Percentiles rank a stretch among this genome's conserved stretches.
These are phyloP conservation scores for Globodera rostochiensis DNA, from an alignment of 1,140 invertebrate genomes.

Conservation along the genomic window DNA sequence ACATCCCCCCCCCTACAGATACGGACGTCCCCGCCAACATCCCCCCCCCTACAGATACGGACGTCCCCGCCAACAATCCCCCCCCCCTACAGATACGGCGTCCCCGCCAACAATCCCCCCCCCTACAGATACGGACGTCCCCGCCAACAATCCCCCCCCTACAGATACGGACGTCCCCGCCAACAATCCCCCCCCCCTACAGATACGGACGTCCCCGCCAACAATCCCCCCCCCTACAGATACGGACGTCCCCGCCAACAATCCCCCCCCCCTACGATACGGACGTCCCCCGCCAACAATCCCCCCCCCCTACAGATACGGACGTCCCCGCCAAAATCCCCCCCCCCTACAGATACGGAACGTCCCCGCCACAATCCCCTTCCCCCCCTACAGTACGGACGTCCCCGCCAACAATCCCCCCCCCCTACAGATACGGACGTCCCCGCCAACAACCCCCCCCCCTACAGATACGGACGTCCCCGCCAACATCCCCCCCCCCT, in stretches of 20 bases:
- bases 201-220: conserved; percentile 7
- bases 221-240: conserved; percentile 1
- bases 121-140: conserved; percentile 5
- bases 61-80: conserved; percentile 1
- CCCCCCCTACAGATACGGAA: conserved; percentile 1
- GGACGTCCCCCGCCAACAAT: conserved; percentile 1
- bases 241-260: conserved; percentile 3
- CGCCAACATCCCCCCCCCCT: not conserved
- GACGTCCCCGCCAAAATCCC: conserved; percentile 1
- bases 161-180: conserved; percentile 8
- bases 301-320: conserved; percentile 3
- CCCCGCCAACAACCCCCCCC: not conserved
- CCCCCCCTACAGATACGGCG: conserved; percentile 1
- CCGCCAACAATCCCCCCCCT: not conserved
- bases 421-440: not conserved
- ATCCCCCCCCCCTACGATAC: conserved; percentile 1
- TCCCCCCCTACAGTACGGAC: not conserved
- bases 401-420: conserved; percentile 6
- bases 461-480: conserved; percentile 3
- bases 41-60: not conserved
- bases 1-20: not conserved
- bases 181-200: not conserved
- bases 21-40: too few relatives aligned
- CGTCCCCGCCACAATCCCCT: conserved; percentile 1
- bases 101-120: conserved; percentile 4